Percentiles rank a stretch among this genome's conserved stretches.
These are phyloP conservation scores for Stenodema calcarata DNA, from an alignment of 2,888 invertebrate genomes.

Conservation along the genomic window DNA sequence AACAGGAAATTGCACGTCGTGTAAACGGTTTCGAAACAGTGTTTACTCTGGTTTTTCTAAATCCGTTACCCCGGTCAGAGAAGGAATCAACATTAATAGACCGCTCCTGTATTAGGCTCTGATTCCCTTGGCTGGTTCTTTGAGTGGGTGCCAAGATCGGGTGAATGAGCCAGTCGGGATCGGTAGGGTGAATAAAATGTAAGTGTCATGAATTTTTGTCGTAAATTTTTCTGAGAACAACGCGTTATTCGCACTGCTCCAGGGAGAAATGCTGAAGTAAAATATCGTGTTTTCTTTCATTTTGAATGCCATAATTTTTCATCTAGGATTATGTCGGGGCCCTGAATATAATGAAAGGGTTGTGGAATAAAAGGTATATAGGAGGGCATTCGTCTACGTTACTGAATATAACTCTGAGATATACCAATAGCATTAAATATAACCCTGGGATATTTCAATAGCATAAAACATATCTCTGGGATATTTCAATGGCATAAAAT, in stretches of 20 bases:
- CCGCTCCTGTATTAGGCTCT: slow-evolving; percentile 28
- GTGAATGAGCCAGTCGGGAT: slow-evolving; percentile 17
- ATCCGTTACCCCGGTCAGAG: neutral
- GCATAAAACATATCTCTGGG: too few relatives aligned
- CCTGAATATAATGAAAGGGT: too few relatives aligned
- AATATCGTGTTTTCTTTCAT: too few relatives aligned
- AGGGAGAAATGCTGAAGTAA: too few relatives aligned
- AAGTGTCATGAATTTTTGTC: neutral
- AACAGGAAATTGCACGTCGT: neutral
- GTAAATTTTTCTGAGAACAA: neutral
- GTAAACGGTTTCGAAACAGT: neutral
- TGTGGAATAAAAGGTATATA: too few relatives aligned
- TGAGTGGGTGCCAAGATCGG: neutral
- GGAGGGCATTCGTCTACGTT: too few relatives aligned
- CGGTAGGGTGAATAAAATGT: neutral
- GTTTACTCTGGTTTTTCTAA: slow-evolving; percentile 16
- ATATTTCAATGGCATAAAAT: too few relatives aligned
- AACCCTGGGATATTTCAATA: too few relatives aligned
- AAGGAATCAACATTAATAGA: slow-evolving; percentile 24
- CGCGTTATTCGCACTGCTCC: neutral
- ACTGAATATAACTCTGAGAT: too few relatives aligned
- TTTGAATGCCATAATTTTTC: too few relatives aligned
- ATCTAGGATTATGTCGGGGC: too few relatives aligned
- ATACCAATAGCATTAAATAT: too few relatives aligned
- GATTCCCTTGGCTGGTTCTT: neutral